phyloP scores from a whole-genome alignment of 1,140 invertebrate species.

The Zaprionus ghesquierei region DNA sequence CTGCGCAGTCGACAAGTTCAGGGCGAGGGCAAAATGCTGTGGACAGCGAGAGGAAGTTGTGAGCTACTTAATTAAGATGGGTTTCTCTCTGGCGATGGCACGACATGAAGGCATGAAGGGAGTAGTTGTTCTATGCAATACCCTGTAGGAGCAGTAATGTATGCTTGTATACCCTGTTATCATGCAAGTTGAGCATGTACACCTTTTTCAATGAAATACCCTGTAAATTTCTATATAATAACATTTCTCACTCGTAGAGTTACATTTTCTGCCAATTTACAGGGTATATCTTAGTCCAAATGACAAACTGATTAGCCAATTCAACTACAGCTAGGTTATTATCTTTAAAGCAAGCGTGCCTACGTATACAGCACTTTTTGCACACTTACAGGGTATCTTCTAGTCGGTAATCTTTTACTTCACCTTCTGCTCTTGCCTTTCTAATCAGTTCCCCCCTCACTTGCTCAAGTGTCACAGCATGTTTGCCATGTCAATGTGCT shows the following conservation, averaged over 20 bases:
- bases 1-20: neutral
- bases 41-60: neutral
- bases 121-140: neutral
- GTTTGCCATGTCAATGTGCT: constrained; percentile 16
- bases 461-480: constrained; percentile 13
- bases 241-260: too few species aligned
- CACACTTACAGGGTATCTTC: neutral
- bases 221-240: neutral
- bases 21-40: neutral
- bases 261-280: neutral
- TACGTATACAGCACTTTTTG: too few species aligned
- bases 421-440: neutral
- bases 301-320: too few species aligned
- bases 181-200: neutral
- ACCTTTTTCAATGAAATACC: neutral
- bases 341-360: too few species aligned
- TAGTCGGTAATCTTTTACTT: neutral
- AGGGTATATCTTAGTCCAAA: neutral
- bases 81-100: neutral
- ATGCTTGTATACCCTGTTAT: neutral
- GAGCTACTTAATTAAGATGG: constrained; percentile 8
- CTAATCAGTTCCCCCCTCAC: constrained; percentile 15
- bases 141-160: neutral
- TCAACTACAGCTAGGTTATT: too few species aligned
- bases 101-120: neutral